phyloP scores from a whole-genome alignment of 2,113 vertebrate species.

The Cynopterus brachyotis region DNA sequence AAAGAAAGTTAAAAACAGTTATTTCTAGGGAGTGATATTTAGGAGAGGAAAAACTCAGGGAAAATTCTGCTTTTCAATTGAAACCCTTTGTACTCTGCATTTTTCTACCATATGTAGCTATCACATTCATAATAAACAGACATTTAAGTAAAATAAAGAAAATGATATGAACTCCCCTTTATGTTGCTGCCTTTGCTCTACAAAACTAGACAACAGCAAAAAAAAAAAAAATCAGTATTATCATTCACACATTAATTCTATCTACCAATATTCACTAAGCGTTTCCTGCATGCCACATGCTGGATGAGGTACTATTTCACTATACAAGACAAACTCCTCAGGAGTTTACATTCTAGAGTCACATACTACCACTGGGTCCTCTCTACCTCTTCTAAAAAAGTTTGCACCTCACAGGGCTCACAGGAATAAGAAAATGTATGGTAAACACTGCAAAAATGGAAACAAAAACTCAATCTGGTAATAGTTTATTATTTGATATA shows the following conservation, averaged over 20 bases:
- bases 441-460: neutral
- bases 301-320: neutral
- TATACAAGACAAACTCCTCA: neutral
- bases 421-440: neutral
- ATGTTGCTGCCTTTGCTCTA: neutral
- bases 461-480: neutral
- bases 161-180: neutral
- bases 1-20: neutral
- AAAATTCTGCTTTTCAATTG: neutral
- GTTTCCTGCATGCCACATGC: too few species aligned
- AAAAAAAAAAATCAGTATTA: neutral
- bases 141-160: neutral
- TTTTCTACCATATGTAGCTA: neutral
- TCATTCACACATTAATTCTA: neutral
- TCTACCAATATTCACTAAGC: neutral
- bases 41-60: neutral
- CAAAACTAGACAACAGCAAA: neutral
- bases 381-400: neutral
- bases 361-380: neutral
- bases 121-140: neutral
- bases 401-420: neutral
- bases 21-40: neutral
- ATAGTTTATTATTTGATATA: neutral
- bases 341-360: neutral
- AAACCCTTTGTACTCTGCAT: neutral